Conservation (phyloP, 2,113 vertebrate genomes). For the human region GRCh38 chr17:33306501-33307000, state of each 20-base stretch:
- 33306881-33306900: neutral
- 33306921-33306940: neutral
- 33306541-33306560: neutral
- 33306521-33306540: neutral
- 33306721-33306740: neutral
- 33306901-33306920: neutral
- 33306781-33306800: neutral
- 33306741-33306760: neutral
- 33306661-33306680: neutral
- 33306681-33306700: neutral
- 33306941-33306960: neutral
- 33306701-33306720: neutral
- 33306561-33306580: neutral
- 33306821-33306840: neutral
- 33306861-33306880: neutral
- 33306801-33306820: neutral
- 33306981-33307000: neutral
- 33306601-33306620: neutral
- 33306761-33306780: neutral
- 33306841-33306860: neutral
- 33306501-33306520: conserved; percentile 5
- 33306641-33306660: neutral
- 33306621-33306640: neutral
- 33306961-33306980: neutral
- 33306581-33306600: neutral